phyloP scores from a whole-genome alignment of 2,113 vertebrate genomes.

The Heterochromis multidens region DNA sequence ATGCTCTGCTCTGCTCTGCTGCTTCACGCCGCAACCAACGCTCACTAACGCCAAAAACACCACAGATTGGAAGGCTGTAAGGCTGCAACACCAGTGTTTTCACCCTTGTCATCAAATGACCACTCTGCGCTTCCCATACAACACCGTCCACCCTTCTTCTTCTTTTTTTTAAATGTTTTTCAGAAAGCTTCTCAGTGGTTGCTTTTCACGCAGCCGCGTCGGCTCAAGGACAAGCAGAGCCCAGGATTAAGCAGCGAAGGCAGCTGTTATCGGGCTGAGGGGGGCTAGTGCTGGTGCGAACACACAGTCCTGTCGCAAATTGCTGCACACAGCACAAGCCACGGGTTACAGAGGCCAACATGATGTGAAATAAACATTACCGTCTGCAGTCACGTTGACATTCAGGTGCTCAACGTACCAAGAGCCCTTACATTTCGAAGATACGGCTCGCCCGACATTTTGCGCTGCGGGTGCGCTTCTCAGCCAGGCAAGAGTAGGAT shows the following conservation, averaged over 20 bases:
- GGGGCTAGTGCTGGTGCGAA: background rate
- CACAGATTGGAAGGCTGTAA: background rate
- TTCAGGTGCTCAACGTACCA: slow-evolving; percentile 3
- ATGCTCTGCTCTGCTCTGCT: background rate
- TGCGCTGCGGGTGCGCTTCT: background rate
- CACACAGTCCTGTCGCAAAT: background rate
- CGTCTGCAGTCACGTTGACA: slow-evolving; percentile 20
- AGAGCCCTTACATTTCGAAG: background rate
- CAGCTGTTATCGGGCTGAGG: background rate
- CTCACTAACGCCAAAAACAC: background rate
- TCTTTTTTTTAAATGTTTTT: too few species aligned
- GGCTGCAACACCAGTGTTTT: background rate
- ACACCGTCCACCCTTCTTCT: background rate
- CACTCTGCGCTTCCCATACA: background rate
- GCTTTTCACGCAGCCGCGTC: background rate
- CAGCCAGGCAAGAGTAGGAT: background rate
- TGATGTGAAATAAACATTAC: background rate
- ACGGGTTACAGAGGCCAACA: fast-evolving
- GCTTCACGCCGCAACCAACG: background rate
- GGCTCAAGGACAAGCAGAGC: slow-evolving; percentile 60
- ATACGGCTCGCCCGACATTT: slow-evolving; percentile 26
- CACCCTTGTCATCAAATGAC: background rate
- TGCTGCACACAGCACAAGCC: background rate
- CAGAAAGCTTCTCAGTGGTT: background rate
- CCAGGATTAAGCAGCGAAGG: slow-evolving; percentile 20